A percentile compares a stretch with the other conserved stretches of the same genome.
phyloP scores from a whole-genome alignment of 2,113 vertebrate species.

The Catharus bicknelli region DNA sequence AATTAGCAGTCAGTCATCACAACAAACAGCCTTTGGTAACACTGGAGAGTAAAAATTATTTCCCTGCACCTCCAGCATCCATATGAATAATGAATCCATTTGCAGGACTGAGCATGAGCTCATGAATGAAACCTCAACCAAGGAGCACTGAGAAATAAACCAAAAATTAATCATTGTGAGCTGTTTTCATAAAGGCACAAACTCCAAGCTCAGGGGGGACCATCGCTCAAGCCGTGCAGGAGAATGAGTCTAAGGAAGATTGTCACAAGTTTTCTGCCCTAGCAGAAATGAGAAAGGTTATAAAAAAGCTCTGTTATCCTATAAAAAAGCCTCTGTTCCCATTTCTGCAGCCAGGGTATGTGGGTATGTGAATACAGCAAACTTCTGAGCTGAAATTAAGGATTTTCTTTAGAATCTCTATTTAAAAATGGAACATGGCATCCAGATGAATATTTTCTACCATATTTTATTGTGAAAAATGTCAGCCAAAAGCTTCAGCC shows the following conservation, averaged over 20 bases:
- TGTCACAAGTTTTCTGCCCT: background rate
- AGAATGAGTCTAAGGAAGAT: background rate
- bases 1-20: background rate
- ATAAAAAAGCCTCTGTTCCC: background rate
- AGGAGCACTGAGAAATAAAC: background rate
- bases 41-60: background rate
- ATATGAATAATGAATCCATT: constrained; percentile 21
- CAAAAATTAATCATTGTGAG: constrained; percentile 12
- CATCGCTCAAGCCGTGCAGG: background rate
- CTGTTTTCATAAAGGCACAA: constrained; percentile 1
- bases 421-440: constrained; percentile 2
- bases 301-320: background rate
- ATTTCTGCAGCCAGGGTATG: background rate
- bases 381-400: constrained; percentile 1
- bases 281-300: background rate
- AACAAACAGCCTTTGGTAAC: background rate
- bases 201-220: background rate
- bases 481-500: constrained; percentile 30
- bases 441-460: background rate
- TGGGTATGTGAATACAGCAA: background rate
- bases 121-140: constrained; percentile 25
- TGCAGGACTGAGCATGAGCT: constrained; percentile 11
- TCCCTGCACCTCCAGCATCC: background rate
- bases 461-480: constrained; percentile 16
- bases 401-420: background rate